These are phyloP conservation scores for Trypoxylus dichotomus DNA, from an alignment of 1,140 invertebrate genomes.

Conservation along the genomic window DNA sequence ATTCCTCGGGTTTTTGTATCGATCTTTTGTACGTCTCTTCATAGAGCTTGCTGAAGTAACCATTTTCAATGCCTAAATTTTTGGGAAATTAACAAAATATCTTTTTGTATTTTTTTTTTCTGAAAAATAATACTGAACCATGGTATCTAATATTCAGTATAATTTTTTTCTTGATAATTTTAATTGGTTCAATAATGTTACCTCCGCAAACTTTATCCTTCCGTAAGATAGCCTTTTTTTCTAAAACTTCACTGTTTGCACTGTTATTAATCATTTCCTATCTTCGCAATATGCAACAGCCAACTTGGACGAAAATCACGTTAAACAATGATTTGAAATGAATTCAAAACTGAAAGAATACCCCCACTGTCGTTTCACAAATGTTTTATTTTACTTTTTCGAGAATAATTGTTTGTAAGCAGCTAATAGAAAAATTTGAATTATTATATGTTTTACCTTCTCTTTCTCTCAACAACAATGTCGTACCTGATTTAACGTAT, in stretches of 20 bases:
- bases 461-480: too few relatives aligned
- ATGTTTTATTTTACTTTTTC: too few relatives aligned
- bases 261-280: background rate
- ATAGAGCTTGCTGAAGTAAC: constrained; percentile 54
- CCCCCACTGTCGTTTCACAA: background rate
- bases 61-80: background rate
- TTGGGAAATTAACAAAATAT: background rate
- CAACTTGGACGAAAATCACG: background rate
- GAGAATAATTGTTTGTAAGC: too few relatives aligned
- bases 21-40: constrained; percentile 69
- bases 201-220: background rate
- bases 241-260: background rate
- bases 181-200: background rate
- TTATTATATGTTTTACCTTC: too few relatives aligned
- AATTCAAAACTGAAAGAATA: background rate
- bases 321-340: background rate
- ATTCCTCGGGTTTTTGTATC: constrained; percentile 77
- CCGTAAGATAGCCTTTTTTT: background rate
- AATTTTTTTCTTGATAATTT: background rate
- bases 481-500: background rate
- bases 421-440: too few relatives aligned
- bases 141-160: too few relatives aligned
- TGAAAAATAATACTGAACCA: too few relatives aligned
- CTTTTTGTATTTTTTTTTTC: background rate
- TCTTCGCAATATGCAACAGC: background rate